Evolutionary conservation across 2,113 vertebrate genomes (phyloP).

Genomic region (Nycticryphes semicollaris): DNA sequence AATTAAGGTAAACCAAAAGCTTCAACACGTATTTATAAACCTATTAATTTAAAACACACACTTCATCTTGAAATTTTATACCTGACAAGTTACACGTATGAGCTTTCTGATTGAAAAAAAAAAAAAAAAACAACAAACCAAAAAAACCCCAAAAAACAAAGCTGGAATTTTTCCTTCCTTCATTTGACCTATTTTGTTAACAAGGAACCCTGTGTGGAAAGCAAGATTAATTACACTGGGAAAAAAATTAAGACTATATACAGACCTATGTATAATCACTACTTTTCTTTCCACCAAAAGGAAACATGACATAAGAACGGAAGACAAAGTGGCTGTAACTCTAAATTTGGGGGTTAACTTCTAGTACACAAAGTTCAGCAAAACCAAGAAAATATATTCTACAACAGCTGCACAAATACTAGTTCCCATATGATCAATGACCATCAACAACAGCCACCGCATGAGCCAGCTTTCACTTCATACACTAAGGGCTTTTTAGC

Average conservation of each 20-base stretch:
- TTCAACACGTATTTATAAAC: not conserved
- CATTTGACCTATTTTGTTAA: not conserved
- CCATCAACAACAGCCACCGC: not conserved
- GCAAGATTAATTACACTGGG: not conserved
- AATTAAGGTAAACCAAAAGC: not conserved
- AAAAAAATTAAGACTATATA: not conserved
- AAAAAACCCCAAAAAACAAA: not conserved
- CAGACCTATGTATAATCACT: not conserved
- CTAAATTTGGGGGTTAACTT: not conserved
- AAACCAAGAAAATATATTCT: not conserved
- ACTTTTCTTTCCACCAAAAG: not conserved
- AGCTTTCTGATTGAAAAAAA: not conserved
- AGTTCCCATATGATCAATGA: accelerated
- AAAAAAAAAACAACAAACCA: not conserved
- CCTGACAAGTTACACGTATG: not conserved
- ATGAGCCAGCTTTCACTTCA: not conserved
- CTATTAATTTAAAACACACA: not conserved
- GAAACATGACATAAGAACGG: not conserved
- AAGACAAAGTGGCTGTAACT: not conserved
- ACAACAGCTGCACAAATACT: not conserved
- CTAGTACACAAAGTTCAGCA: not conserved
- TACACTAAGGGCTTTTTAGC: not conserved
- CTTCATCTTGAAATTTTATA: not conserved
- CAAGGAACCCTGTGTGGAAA: not conserved
- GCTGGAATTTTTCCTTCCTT: not conserved